phyloP scores from a whole-genome alignment of 1,140 invertebrate genomes.

The Cecropterus lyciades region DNA sequence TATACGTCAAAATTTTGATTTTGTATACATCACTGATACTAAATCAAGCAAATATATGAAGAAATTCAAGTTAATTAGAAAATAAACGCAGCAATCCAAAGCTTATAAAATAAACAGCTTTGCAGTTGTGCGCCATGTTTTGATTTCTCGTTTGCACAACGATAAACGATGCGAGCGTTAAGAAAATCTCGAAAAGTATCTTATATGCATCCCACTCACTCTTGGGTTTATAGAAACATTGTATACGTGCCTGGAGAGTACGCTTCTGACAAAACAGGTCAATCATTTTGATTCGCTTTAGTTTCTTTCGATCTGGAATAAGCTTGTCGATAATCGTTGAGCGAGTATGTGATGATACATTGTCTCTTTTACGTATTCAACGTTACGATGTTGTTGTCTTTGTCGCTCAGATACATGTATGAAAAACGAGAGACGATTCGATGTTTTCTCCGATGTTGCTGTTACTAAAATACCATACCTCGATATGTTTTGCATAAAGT shows the following conservation, averaged over 20 bases:
- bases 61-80: background rate
- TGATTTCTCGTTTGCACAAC: constrained; percentile 19
- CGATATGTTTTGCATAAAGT: constrained; percentile 8
- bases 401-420: constrained; percentile 51
- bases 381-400: constrained; percentile 57
- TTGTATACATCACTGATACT: background rate
- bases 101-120: constrained; percentile 58
- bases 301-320: constrained; percentile 54
- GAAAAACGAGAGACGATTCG: constrained; percentile 75
- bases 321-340: constrained; percentile 54
- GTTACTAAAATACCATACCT: background rate
- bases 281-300: constrained; percentile 49
- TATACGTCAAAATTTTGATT: background rate
- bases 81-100: constrained; percentile 52
- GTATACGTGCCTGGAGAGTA: constrained; percentile 11
- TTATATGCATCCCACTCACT: constrained; percentile 51
- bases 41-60: background rate
- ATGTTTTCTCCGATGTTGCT: constrained; percentile 21
- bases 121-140: constrained; percentile 34
- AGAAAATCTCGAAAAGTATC: constrained; percentile 48
- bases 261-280: constrained; percentile 29
- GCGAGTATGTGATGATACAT: constrained; percentile 27
- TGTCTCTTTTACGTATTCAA: constrained; percentile 46
- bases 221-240: constrained; percentile 26
- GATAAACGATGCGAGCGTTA: constrained; percentile 38